Evolutionary conservation across 2,888 invertebrate genomes (phyloP), one percentile per base, ranked within the genome.

Genomic region (Agrilus cyanescens): DNA sequence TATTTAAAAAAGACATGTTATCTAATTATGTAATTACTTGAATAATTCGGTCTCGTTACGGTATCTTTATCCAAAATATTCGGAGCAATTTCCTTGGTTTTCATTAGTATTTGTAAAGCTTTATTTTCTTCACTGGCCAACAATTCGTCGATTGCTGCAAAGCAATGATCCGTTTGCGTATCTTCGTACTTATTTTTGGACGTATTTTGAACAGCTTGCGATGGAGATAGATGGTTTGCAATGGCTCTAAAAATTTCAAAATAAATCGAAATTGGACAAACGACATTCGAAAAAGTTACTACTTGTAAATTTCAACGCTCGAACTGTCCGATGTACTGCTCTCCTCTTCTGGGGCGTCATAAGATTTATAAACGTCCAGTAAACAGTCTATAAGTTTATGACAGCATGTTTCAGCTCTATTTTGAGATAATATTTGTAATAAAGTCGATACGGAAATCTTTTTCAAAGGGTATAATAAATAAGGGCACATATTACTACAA

Each of bases 401-500:
- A 53, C 82, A 81, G 55, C 80, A 80, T 25, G 76, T 67, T 63
- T 83, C 82, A 0, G 80, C 80, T 35, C 80, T 72, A 51, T 79
- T 78, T 55, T 76, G 76, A 0, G 82, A 76, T 48, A 83, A 59
- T 35, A 82, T 82, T 72, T 87, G 85, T 16, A 88, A 69, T 46
- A 88, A 73, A 61, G 77, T 76, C 1, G 82, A 80, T 38, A 85
- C 72, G 4, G 86, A 81, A 18, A 88, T 72, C 50, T 78, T 76
- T 60, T 81, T 79, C 12, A 81, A 70, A 39, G 82, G 80, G 53
- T 81, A 76, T 32, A 84, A 67, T 39, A 84, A 69, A 42, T 73
- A 73, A 0, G 88, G 84, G 57, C 82, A 85, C 12, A 83, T 82
- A 57, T 87, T 87, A 55, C 80, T 82, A 59, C 82, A 84, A 25